These are phyloP conservation scores for Dromas ardeola DNA, from an alignment of 2,113 vertebrate genomes.

Conservation along the genomic window DNA sequence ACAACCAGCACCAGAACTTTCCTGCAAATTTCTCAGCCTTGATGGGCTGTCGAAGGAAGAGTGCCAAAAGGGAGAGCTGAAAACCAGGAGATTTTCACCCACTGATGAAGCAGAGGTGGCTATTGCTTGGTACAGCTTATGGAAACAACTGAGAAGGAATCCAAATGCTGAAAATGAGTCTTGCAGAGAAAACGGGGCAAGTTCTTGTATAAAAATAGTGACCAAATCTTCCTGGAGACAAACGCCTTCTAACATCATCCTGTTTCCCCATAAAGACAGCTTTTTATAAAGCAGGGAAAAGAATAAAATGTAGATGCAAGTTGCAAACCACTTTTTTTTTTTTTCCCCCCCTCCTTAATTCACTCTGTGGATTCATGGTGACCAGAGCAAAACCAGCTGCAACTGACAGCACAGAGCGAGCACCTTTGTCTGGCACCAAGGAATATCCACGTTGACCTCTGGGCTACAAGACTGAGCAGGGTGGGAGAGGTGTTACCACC, in stretches of 20 bases:
- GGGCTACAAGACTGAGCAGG: neutral
- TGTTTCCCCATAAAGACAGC: neutral
- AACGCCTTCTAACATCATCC: neutral
- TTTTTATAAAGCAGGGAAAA: neutral
- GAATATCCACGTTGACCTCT: neutral
- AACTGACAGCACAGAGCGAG: neutral
- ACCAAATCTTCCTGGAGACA: conserved; percentile 39
- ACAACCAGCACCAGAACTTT: neutral
- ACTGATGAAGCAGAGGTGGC: conserved; percentile 4
- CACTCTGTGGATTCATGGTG: neutral
- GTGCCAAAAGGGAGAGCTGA: neutral
- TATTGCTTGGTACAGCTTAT: neutral
- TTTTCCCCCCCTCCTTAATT: neutral
- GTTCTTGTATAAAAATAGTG: conserved; percentile 36
- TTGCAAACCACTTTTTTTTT: neutral
- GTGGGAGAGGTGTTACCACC: neutral
- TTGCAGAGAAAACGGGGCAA: conserved; percentile 19
- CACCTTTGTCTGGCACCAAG: neutral
- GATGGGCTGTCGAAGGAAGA: neutral
- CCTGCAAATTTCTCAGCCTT: neutral
- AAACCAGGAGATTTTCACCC: neutral
- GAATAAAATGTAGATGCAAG: neutral
- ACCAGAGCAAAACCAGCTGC: neutral
- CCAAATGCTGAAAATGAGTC: neutral
- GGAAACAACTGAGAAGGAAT: neutral